phyloP scores from a whole-genome alignment of 2,113 vertebrate genomes.

The Puntigrus tetrazona region DNA sequence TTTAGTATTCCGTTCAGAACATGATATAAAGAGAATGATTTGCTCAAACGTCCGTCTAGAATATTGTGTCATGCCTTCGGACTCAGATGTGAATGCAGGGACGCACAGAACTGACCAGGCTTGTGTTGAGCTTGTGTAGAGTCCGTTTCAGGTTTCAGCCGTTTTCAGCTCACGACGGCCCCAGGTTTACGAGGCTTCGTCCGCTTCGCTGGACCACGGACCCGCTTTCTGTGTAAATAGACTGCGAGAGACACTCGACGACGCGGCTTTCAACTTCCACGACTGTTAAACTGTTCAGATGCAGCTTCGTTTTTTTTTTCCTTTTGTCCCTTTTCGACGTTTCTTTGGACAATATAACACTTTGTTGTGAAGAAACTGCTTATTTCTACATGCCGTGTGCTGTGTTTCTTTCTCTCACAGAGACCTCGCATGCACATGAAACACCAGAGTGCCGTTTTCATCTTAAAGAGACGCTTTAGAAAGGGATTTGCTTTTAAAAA shows the following conservation, averaged over 20 bases:
- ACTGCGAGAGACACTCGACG: constrained; percentile 57
- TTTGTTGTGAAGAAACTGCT: constrained; percentile 60
- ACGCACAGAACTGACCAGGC: neutral
- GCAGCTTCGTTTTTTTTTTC: constrained; percentile 41
- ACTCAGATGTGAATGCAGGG: neutral
- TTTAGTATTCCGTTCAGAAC: neutral
- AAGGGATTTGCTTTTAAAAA: neutral
- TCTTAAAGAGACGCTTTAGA: neutral
- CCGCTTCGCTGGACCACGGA: neutral
- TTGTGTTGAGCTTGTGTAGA: neutral
- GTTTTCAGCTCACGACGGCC: too few relatives aligned
- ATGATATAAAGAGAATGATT: neutral
- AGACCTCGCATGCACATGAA: too few relatives aligned
- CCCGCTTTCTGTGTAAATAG: constrained; percentile 61
- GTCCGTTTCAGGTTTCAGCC: neutral
- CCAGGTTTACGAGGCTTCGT: constrained; percentile 42
- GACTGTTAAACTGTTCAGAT: constrained; percentile 40
- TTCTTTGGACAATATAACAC: constrained; percentile 68
- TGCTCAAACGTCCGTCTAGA: neutral
- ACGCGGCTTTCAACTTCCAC: constrained; percentile 45
- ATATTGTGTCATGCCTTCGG: neutral
- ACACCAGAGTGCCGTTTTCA: neutral
- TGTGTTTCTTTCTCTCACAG: constrained; percentile 31
- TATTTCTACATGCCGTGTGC: constrained; percentile 47
- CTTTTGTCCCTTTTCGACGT: constrained; percentile 56